A percentile compares a stretch with the other conserved stretches of the same genome.
These are phyloP conservation scores for Yponomeuta plumbellus DNA, from an alignment of 2,888 invertebrate species.

Conservation along the genomic window DNA sequence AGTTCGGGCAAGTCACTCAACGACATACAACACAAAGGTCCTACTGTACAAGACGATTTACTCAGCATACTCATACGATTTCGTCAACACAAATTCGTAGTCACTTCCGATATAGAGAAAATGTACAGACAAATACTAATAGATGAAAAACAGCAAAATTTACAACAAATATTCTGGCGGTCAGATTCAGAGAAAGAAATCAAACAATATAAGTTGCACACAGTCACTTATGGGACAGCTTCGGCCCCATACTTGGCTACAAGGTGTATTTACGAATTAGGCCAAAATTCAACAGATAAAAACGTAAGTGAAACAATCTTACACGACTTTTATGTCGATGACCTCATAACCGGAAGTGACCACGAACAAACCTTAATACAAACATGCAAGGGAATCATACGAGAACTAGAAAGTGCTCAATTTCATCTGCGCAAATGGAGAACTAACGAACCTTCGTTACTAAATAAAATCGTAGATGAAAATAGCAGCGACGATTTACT, in stretches of 20 bases:
- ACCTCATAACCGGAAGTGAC: constrained; percentile 3
- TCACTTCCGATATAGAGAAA: constrained; percentile 19
- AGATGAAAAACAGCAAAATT: constrained; percentile 6
- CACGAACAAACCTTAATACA: constrained; percentile 15
- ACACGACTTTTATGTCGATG: constrained; percentile 8
- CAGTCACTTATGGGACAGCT: constrained; percentile 12
- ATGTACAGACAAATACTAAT: constrained; percentile 18
- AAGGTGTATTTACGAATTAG: constrained; percentile 17
- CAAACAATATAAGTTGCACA: not conserved
- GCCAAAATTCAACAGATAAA: not conserved
- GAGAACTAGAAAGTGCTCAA: constrained; percentile 14
- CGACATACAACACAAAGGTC: constrained; percentile 15
- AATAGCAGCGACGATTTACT: constrained; percentile 10
- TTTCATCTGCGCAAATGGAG: constrained; percentile 20
- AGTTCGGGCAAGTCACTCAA: constrained; percentile 17
- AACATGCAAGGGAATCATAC: constrained; percentile 15
- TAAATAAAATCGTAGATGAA: constrained; percentile 5
- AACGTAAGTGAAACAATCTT: not conserved
- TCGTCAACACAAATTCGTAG: constrained; percentile 17
- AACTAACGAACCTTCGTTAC: constrained; percentile 10
- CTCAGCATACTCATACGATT: constrained; percentile 17
- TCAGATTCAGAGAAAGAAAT: constrained; percentile 10
- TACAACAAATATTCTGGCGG: constrained; percentile 16
- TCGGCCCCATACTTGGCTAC: constrained; percentile 22
- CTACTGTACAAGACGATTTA: constrained; percentile 20